phyloP scores from a whole-genome alignment of 2,888 invertebrate species.

The Torymus texanus region DNA sequence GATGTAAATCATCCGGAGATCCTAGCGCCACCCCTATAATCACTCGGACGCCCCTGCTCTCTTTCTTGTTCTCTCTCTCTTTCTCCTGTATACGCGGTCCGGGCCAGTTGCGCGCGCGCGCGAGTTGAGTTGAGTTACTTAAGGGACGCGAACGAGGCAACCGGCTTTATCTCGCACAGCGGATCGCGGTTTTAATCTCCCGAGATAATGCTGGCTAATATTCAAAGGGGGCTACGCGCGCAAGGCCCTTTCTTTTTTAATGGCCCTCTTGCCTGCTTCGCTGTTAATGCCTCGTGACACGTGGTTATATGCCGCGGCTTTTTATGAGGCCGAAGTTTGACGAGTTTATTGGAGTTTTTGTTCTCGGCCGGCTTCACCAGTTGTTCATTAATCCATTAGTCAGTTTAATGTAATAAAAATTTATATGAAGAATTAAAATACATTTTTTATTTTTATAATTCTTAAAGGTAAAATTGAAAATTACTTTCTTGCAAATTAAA shows the following conservation, averaged over 20 bases:
- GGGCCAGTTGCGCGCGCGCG: neutral
- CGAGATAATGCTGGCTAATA: slow-evolving; percentile 35
- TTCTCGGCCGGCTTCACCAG: neutral
- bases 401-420: too few relatives aligned
- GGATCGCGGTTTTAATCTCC: slow-evolving; percentile 32
- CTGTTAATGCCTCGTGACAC: slow-evolving; percentile 31
- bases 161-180: neutral
- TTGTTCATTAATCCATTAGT: too few relatives aligned
- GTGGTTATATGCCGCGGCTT: neutral
- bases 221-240: slow-evolving; percentile 6
- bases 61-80: slow-evolving; percentile 7
- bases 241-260: slow-evolving; percentile 11
- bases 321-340: neutral
- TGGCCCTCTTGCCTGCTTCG: neutral
- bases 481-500: too few relatives aligned
- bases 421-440: too few relatives aligned
- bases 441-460: neutral
- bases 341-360: neutral
- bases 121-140: slow-evolving; percentile 13
- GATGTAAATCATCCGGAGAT: slow-evolving; percentile 73
- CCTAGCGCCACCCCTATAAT: slow-evolving; percentile 74
- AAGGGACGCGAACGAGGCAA: neutral
- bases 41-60: slow-evolving; percentile 63
- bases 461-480: neutral
- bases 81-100: neutral